These are phyloP conservation scores for Hydraecia micacea DNA, from an alignment of 2,888 invertebrate genomes.

Conservation along the genomic window DNA sequence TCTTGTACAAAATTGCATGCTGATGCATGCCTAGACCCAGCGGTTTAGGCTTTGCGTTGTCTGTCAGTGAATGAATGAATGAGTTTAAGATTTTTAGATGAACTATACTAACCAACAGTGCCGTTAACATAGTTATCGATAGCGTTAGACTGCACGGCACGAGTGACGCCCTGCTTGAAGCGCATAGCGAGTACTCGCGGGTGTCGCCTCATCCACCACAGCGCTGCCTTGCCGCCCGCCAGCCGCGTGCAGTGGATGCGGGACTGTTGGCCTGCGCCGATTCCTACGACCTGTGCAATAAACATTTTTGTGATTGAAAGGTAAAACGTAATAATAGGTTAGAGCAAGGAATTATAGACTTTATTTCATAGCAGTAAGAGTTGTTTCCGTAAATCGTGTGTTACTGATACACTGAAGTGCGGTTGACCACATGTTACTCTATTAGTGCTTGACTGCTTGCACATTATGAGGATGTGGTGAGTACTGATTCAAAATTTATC, in stretches of 20 bases:
- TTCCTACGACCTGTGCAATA: slow-evolving; percentile 94
- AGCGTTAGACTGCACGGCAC: slow-evolving; percentile 98
- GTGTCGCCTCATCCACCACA: slow-evolving; percentile 99
- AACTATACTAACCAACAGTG: slow-evolving; percentile 92
- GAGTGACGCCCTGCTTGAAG: slow-evolving; percentile 95
- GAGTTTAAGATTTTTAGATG: background rate
- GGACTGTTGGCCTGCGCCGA: slow-evolving; percentile 99
- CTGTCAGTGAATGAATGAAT: background rate
- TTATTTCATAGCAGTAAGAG: background rate
- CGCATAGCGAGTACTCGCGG: slow-evolving; percentile 94
- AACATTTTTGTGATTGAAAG: background rate
- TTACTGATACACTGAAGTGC: background rate
- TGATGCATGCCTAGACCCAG: background rate
- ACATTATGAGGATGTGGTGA: background rate
- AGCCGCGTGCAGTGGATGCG: slow-evolving; percentile 99
- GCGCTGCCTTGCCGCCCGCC: slow-evolving; percentile 99
- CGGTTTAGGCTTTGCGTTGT: background rate
- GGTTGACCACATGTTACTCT: background rate
- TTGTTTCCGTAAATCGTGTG: background rate
- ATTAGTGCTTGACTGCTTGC: background rate
- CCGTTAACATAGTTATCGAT: slow-evolving; percentile 98
- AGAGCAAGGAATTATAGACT: background rate
- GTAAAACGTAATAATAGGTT: background rate
- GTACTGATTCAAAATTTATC: background rate
- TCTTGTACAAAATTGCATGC: background rate